A percentile compares a stretch with the other conserved stretches of the same genome.
Conservation (phyloP, 1,140 invertebrate genomes). For the Lerema accius region DNA sequence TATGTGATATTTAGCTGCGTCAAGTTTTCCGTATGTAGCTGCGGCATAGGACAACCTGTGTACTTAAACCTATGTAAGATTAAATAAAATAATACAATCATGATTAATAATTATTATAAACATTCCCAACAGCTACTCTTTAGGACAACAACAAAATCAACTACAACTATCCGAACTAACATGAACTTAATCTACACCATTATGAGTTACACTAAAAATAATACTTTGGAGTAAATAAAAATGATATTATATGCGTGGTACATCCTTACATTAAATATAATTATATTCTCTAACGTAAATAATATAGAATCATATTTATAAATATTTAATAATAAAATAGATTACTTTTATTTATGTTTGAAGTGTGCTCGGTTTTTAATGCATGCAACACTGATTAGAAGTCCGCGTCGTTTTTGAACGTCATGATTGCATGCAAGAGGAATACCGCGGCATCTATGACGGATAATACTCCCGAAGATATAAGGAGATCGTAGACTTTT, state of each 20-base stretch:
- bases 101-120: constrained; percentile 1
- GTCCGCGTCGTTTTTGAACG: constrained; percentile 73
- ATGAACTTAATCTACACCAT: constrained; percentile 22
- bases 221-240: constrained; percentile 64
- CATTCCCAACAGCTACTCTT: constrained; percentile 43
- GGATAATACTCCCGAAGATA: constrained; percentile 72
- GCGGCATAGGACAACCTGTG: constrained; percentile 32
- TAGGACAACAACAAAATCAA: constrained; percentile 45
- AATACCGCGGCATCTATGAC: constrained; percentile 68
- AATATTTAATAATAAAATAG: too few species aligned
- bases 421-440: constrained; percentile 70
- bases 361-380: constrained; percentile 17
- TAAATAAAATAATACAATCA: not conserved
- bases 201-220: constrained; percentile 31
- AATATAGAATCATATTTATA: too few species aligned
- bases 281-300: constrained; percentile 8
- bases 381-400: constrained; percentile 45
- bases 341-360: constrained; percentile 8
- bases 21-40: constrained; percentile 27
- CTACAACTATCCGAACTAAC: constrained; percentile 36
- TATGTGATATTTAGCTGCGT: constrained; percentile 27
- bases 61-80: constrained; percentile 7
- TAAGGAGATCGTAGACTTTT: constrained; percentile 71
- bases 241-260: constrained; percentile 47
- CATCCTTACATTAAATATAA: constrained; percentile 33